Evolutionary conservation across 2,888 invertebrate genomes (phyloP).

Genomic region (Drosophila subsilvestris): DNA sequence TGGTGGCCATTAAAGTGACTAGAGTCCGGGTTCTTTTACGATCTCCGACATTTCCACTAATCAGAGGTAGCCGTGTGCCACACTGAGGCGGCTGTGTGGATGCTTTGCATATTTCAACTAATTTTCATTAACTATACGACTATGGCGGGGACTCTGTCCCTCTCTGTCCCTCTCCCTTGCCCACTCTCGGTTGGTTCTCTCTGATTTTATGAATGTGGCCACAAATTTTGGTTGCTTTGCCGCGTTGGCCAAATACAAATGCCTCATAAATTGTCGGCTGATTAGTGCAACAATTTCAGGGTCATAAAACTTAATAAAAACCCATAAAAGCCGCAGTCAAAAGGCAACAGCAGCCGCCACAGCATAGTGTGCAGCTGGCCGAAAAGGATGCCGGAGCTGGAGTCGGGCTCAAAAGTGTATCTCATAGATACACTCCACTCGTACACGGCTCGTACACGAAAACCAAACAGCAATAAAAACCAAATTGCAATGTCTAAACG

Average conservation of each 20-base stretch:
- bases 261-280: constrained; percentile 70
- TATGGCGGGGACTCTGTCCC: constrained; percentile 11
- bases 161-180: not conserved
- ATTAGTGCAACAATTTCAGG: constrained; percentile 75
- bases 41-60: constrained; percentile 67
- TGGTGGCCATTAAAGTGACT: constrained; percentile 42
- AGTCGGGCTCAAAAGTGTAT: constrained; percentile 48
- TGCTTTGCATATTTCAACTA: constrained; percentile 69
- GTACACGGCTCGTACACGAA: constrained; percentile 46
- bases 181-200: not conserved
- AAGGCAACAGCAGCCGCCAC: constrained; percentile 4
- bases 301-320: constrained; percentile 61
- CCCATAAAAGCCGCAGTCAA: constrained; percentile 24
- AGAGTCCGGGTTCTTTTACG: constrained; percentile 55
- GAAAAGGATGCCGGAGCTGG: constrained; percentile 17
- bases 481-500: constrained; percentile 78
- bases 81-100: constrained; percentile 42
- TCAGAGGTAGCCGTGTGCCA: constrained; percentile 53
- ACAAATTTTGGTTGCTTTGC: constrained; percentile 31
- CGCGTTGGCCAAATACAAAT: constrained; percentile 60
- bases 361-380: constrained; percentile 10
- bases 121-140: constrained; percentile 38
- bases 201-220: constrained; percentile 52
- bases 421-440: constrained; percentile 60
- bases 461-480: constrained; percentile 71